Evolutionary conservation across 2,888 invertebrate genomes (phyloP), one percentile per base, ranked within the genome.

Genomic region (Ctena decussata): DNA sequence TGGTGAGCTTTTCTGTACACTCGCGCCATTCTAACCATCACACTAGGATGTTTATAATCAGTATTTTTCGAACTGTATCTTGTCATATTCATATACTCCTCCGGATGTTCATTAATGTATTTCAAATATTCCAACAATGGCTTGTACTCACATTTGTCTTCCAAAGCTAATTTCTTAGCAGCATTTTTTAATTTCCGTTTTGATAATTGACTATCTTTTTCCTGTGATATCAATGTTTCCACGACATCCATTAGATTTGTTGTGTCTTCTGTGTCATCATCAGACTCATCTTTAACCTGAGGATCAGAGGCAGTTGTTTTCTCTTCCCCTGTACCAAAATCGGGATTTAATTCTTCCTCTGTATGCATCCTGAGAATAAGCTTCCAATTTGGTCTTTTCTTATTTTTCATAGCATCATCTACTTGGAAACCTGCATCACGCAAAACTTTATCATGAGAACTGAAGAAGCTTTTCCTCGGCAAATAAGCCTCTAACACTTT

Each of bases 381-480:
- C 69, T 79, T 76, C 86, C 82, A 85, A 30, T 80, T 77, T n/a
- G 82, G 86, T n/a, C 82, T 80, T 15, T 72, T 72, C 72, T 83
- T 85, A 79, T 83, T 79, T 27, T 84, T 80, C 72, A 78, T 75
- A 15, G 79, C 75, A 35, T 72, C 81, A 32, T 90, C 89, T 12
- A 85, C 71, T 39, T 91, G 89, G 27, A 85, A 86, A 0, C 93
- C 94, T 11, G 93, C 93, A 6, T 91, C 91, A 75, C 86, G 90
- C 65, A 94, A 76, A 0, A 91, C 90, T 69, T 91, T 93, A 57
- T 92, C 92, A 72, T 94, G 94, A 49, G 92, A 91, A 83, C 85
- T 90, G 80, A 93, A 93, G 81, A 89, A 90, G 78, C 90, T 92
- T 75, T 87, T 91, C 44, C 91, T 78, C 5, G 94, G 93, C n/a